Conservation (phyloP, 2,113 vertebrate species). For the Kryptolebias marmoratus region DNA sequence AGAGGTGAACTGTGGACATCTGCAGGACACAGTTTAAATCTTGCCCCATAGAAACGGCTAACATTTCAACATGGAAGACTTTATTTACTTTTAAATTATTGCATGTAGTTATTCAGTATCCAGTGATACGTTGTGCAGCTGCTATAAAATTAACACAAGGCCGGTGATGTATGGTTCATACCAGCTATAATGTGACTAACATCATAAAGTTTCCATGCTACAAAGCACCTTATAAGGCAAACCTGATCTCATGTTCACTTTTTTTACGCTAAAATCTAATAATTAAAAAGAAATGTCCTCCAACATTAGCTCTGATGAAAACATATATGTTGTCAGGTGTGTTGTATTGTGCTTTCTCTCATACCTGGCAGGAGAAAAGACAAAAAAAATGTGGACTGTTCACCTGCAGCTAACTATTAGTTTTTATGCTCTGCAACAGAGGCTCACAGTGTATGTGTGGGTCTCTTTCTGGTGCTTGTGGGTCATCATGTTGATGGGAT, state of each 20-base stretch:
- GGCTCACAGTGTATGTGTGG: not conserved
- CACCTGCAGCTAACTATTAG: conserved; percentile 28
- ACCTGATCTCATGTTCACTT: conserved; percentile 24
- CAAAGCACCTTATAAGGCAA: conserved; percentile 9
- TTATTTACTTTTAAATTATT: not conserved
- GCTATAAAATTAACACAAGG: not conserved
- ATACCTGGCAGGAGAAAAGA: conserved; percentile 19
- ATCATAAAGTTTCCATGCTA: conserved; percentile 10
- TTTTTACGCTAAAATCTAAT: conserved; percentile 39
- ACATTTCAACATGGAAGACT: not conserved
- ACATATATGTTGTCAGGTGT: conserved; percentile 9
- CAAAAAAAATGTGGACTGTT: conserved; percentile 15
- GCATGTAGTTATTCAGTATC: not conserved
- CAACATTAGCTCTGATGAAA: conserved; percentile 36
- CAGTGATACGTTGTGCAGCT: no score
- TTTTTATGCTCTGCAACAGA: conserved; percentile 29
- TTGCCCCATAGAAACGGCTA: not conserved
- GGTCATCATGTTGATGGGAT: conserved; percentile 61
- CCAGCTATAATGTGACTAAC: conserved; percentile 1
- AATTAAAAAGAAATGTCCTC: conserved; percentile 3
- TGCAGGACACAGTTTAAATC: not conserved
- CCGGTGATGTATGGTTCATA: not conserved
- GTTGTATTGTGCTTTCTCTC: not conserved
- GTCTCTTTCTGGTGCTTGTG: conserved; percentile 32
- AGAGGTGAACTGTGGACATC: not conserved